Evolutionary conservation across 2,888 invertebrate species (phyloP).

Genomic region (Octodonta nipae): DNA sequence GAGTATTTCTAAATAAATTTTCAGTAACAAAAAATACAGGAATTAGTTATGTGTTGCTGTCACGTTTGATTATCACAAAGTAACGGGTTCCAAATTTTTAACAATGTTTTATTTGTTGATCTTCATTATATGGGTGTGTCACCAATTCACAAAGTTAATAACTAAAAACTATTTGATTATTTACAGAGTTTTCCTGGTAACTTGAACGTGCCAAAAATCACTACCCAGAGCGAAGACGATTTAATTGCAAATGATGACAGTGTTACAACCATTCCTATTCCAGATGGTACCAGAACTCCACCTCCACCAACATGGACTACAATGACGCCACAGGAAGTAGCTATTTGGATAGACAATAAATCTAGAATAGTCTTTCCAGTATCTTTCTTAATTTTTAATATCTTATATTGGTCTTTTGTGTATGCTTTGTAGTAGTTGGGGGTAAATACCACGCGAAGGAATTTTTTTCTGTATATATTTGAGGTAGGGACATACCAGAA

Average conservation of each 20-base stretch:
- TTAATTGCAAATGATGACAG: conserved; percentile 29
- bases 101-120: no score
- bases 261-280: conserved; percentile 23
- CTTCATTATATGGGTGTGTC: no score
- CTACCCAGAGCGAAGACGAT: conserved; percentile 53
- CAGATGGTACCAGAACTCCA: conserved; percentile 12
- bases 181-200: conserved; percentile 41
- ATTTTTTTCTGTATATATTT: no score
- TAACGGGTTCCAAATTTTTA: no score
- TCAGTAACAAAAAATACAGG: no score
- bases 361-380: conserved; percentile 66
- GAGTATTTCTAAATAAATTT: no score
- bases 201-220: conserved; percentile 51
- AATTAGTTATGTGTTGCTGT: no score
- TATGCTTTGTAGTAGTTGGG: conserved; percentile 28
- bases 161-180: no score
- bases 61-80: no score
- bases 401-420: conserved; percentile 34
- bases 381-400: conserved; percentile 65
- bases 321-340: conserved; percentile 78
- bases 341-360: conserved; percentile 73
- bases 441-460: no score
- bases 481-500: no score
- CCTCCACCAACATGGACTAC: conserved; percentile 52
- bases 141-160: no score